Conservation (phyloP, 23 tunicate genomes). For the Trididemnum nubilum region DNA sequence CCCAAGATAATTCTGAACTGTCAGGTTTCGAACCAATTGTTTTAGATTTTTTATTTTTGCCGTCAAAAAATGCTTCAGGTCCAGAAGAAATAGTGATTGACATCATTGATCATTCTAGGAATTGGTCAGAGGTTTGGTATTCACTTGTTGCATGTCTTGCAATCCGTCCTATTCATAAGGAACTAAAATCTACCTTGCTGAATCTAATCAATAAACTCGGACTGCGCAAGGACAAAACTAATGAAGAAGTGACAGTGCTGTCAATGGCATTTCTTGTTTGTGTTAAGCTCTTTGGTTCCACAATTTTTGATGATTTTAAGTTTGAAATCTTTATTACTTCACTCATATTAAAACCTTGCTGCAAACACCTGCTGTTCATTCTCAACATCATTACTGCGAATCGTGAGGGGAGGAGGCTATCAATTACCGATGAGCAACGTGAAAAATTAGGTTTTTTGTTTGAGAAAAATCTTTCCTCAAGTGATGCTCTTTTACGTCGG, state of each 20-base stretch:
- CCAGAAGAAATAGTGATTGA: constrained; percentile 30
- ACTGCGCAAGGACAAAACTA: background rate
- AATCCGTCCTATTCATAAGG: constrained; percentile 22
- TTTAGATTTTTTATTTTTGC: constrained; percentile 50
- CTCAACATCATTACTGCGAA: constrained; percentile 10
- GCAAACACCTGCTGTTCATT: background rate
- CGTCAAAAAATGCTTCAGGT: background rate
- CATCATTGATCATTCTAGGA: constrained; percentile 10
- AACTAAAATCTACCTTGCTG: background rate
- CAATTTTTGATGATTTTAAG: background rate
- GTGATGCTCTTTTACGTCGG: background rate
- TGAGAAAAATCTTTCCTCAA: constrained; percentile 37
- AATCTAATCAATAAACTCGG: background rate
- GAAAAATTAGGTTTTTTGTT: background rate
- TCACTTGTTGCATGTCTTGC: constrained; percentile 35
- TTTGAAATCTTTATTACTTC: background rate
- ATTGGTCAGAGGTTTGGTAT: constrained; percentile 45
- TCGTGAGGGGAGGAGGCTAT: too few species aligned
- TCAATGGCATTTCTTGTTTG: background rate
- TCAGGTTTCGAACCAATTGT: background rate
- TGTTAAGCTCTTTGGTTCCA: background rate
- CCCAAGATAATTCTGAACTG: constrained; percentile 40
- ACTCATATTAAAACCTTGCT: background rate
- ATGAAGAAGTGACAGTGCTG: constrained; percentile 8
- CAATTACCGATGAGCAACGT: background rate